These are phyloP conservation scores for Cydia fagiglandana DNA, from an alignment of 1,140 invertebrate genomes.

Conservation along the genomic window DNA sequence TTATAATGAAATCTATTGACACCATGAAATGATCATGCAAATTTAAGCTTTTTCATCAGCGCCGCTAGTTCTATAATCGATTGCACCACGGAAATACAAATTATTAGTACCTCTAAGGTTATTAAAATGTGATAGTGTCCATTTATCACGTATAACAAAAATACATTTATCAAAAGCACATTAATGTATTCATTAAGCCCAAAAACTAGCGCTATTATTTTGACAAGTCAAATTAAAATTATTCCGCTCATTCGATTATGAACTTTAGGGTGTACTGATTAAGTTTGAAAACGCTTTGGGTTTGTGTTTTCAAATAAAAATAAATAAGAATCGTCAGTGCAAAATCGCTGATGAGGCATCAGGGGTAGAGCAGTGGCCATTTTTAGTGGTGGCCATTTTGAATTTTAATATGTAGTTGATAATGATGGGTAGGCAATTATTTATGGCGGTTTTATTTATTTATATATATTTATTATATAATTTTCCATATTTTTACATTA, in stretches of 20 bases:
- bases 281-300: not conserved
- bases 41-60: not conserved
- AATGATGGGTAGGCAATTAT: not conserved
- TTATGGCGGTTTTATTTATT: not conserved
- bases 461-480: too few relatives aligned
- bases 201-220: not conserved
- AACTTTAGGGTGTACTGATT: not conserved
- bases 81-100: not conserved
- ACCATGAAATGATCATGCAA: not conserved
- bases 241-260: not conserved
- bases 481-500: too few relatives aligned
- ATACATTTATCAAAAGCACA: not conserved
- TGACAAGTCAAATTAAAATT: conserved; percentile 3
- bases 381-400: conserved; percentile 5
- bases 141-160: not conserved
- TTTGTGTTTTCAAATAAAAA: not conserved
- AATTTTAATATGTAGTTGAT: not conserved
- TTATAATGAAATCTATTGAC: not conserved
- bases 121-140: conserved; percentile 2
- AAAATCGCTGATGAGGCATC: not conserved
- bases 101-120: conserved; percentile 5
- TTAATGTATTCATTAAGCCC: not conserved
- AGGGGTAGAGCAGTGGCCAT: not conserved
- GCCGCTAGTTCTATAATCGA: not conserved
- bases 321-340: conserved; percentile 1